Base-by-base conservation (phyloP, 1,140 invertebrate species). In the Pomacea maculata region DNA sequence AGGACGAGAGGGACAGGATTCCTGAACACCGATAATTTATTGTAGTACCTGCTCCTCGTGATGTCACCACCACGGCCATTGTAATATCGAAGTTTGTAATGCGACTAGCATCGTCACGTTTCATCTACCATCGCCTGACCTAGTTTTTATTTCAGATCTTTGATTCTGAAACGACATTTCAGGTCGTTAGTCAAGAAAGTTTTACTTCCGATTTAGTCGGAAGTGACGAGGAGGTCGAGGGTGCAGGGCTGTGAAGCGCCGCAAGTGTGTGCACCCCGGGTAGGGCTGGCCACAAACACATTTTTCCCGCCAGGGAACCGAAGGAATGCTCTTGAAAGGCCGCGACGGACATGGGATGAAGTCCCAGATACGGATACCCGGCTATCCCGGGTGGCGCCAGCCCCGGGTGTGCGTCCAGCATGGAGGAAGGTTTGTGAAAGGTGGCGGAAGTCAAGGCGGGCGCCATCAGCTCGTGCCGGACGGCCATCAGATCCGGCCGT, bases 141-240 rank as follows among this genome's bases (percentile, higher is more conserved):
- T 4, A 45, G 34, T 6, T 45, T 45, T 6, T 6, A 45, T 4
- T 45, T 45, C 6, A 6, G 34, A 45, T 45, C 34, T 6, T 45
- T 45, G 6, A 45, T 45, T 45, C 3, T 45, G 34, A 45, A 45
- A 1, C 1, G 34, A 6, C 34, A 0, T 45, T 45, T 45, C 34
- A 45, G 34, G 34, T 45, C 34, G 64, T 70, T 9, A 12, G 11
- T 75, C 73, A 75, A 7, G 73, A 54, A 45, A 57, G 55, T 29
- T 75, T 75, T 15, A 78, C 77, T 54, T 78, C 77, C 2, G 77
- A 25, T 65, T 78, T 78, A 25, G 57, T 54, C 77, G 67, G 19
- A n/a, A 78, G 65, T 9, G 65, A 19, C 15, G 21, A 19, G 5
- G 45, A 14, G 1, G 65, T 17, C 21, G 65, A n/a, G 4, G 34